These are phyloP conservation scores for Oreochromis aureus DNA, from an alignment of 2,113 vertebrate species.

Conservation along the genomic window DNA sequence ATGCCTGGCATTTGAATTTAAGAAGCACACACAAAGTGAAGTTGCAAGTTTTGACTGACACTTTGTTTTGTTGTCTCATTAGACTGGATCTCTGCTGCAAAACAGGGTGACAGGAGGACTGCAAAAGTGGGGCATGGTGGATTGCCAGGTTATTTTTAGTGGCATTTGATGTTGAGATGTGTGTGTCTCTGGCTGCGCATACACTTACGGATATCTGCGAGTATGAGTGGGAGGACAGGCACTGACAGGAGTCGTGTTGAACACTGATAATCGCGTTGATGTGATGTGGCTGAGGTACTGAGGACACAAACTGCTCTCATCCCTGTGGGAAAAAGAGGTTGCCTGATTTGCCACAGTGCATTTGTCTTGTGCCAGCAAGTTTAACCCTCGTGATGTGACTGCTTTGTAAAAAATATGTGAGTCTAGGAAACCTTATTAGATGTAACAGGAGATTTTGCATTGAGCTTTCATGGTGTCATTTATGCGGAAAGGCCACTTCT, in stretches of 20 bases:
- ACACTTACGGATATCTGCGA: neutral
- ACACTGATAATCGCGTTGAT: slow-evolving; percentile 46
- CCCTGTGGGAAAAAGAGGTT: slow-evolving; percentile 2
- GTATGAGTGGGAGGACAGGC: slow-evolving; percentile 47
- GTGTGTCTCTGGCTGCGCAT: neutral
- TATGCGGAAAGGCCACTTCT: neutral
- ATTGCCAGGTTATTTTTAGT: slow-evolving; percentile 65
- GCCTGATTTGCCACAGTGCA: neutral
- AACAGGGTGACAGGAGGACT: slow-evolving; percentile 29
- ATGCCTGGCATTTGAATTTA: neutral
- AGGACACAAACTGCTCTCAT: slow-evolving; percentile 19
- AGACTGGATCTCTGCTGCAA: slow-evolving; percentile 34
- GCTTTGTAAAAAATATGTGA: neutral
- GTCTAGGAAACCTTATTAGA: neutral
- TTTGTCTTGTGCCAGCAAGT: slow-evolving; percentile 9
- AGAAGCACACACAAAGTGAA: neutral
- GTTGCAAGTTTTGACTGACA: slow-evolving; percentile 23
- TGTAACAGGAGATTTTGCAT: neutral
- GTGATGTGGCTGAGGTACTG: slow-evolving; percentile 6
- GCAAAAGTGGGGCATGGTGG: slow-evolving; percentile 55
- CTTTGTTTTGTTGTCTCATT: slow-evolving; percentile 52
- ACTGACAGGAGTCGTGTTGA: slow-evolving; percentile 46
- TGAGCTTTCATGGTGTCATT: neutral
- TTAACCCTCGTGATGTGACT: neutral
- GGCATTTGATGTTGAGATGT: slow-evolving; percentile 30